phyloP scores from a whole-genome alignment of 2,888 invertebrate genomes.

The Stratiomys singularior region DNA sequence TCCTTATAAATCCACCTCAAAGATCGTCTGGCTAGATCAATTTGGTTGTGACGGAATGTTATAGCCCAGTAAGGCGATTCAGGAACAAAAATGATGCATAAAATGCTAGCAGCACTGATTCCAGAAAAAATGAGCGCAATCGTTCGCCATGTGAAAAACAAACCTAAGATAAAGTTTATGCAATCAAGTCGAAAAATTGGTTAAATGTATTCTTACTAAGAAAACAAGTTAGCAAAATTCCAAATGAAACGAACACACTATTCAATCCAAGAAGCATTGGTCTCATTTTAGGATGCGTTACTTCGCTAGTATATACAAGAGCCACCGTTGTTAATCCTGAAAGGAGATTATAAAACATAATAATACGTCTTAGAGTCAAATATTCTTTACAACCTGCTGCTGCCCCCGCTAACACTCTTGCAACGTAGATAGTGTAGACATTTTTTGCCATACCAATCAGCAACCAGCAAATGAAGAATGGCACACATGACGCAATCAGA shows the following conservation, averaged over 20 bases:
- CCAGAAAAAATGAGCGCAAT: slow-evolving; percentile 66
- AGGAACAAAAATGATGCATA: slow-evolving; percentile 65
- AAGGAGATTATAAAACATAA: neutral
- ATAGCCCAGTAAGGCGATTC: slow-evolving; percentile 72
- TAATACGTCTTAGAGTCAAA: neutral
- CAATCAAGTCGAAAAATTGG: neutral
- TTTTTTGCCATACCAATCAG: slow-evolving; percentile 65
- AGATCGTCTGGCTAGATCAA: slow-evolving; percentile 61
- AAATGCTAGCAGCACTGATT: slow-evolving; percentile 61
- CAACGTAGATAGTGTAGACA: slow-evolving; percentile 66
- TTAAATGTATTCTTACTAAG: slow-evolving; percentile 59
- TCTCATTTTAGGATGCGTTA: slow-evolving; percentile 68
- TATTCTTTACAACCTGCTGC: slow-evolving; percentile 62
- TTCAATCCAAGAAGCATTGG: slow-evolving; percentile 70
- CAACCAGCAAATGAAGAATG: slow-evolving; percentile 67
- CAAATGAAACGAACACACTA: slow-evolving; percentile 70
- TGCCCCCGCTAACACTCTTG: slow-evolving; percentile 68
- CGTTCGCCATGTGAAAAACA: slow-evolving; percentile 67
- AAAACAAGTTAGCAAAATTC: slow-evolving; percentile 69
- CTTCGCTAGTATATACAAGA: slow-evolving; percentile 70
- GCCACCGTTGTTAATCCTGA: slow-evolving; percentile 68
- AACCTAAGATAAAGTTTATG: slow-evolving; percentile 50
- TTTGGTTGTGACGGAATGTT: slow-evolving; percentile 62
- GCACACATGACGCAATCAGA: slow-evolving; percentile 64
- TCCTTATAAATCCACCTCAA: slow-evolving; percentile 66